A percentile compares a stretch with the other conserved stretches of the same genome.
Conservation (phyloP, 2,797 vertebrate species). For the Huso huso region DNA sequence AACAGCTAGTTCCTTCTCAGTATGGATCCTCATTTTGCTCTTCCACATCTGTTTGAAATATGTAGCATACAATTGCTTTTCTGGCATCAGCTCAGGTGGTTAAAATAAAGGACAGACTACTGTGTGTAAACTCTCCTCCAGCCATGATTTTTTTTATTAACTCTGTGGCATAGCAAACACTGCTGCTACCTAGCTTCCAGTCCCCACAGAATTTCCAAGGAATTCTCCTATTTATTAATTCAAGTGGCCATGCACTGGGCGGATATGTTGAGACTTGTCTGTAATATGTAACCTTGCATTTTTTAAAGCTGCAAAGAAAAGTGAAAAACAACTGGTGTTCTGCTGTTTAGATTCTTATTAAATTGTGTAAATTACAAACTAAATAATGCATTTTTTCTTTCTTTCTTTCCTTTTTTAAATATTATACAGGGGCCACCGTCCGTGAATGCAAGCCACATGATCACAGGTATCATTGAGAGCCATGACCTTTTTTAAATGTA, state of each 20-base stretch:
- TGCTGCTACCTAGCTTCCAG: conserved; percentile 39
- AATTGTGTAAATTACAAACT: no score
- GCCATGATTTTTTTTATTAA: conserved; percentile 56
- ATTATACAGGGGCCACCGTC: no score
- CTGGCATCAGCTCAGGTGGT: conserved; percentile 71
- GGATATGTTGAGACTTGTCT: conserved; percentile 48
- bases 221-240: conserved; percentile 60
- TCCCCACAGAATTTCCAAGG: conserved; percentile 59
- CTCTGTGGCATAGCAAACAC: conserved; percentile 48
- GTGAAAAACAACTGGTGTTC: no score
- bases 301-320: no score
- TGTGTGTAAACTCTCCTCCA: conserved; percentile 58
- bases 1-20: conserved; percentile 71
- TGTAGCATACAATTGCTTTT: conserved; percentile 66
- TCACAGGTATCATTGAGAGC: no score
- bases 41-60: conserved; percentile 90
- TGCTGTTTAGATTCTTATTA: no score
- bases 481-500: no score
- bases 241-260: conserved; percentile 39
- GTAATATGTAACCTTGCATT: no score
- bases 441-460: no score
- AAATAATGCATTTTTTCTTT: no score
- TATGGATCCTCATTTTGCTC: conserved; percentile 61
- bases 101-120: conserved; percentile 69
- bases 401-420: no score